Percentiles rank a stretch among this genome's conserved stretches.
These are phyloP conservation scores for Macrobrachium rosenbergii DNA, from an alignment of 1,140 invertebrate species.

Conservation along the genomic window DNA sequence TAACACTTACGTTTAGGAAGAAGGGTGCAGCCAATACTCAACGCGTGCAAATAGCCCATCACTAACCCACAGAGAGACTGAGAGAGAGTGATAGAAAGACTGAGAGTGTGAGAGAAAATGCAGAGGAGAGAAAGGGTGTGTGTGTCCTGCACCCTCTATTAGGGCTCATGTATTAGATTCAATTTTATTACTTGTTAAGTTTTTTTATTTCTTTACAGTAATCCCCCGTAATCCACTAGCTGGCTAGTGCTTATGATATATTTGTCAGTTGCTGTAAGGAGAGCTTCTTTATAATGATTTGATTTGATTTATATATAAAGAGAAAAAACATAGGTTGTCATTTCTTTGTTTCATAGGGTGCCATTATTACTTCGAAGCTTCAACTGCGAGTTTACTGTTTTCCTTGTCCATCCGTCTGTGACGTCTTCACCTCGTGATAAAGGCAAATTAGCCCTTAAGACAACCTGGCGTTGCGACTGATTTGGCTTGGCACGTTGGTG, in stretches of 20 bases:
- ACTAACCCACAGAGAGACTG: constrained; percentile 43
- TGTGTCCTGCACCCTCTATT: constrained; percentile 26
- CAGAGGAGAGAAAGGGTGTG: not conserved
- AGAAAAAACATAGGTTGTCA: constrained; percentile 16
- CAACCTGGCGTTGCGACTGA: constrained; percentile 34
- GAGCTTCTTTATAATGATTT: not conserved
- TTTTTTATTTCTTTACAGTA: constrained; percentile 38
- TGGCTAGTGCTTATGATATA: constrained; percentile 51
- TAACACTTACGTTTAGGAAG: constrained; percentile 54
- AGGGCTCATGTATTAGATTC: constrained; percentile 30
- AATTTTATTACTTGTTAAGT: constrained; percentile 31
- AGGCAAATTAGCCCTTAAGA: constrained; percentile 19
- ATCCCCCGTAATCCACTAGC: constrained; percentile 37
- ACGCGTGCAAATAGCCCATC: constrained; percentile 49
- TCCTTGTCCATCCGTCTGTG: not conserved
- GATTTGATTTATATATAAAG: too few relatives aligned
- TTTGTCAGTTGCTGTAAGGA: not conserved
- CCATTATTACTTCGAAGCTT: constrained; percentile 10
- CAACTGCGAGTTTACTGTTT: not conserved
- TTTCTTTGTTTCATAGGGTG: constrained; percentile 27
- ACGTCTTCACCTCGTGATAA: not conserved
- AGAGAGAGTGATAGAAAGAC: too few relatives aligned
- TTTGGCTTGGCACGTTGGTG: not conserved
- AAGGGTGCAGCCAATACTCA: constrained; percentile 62
- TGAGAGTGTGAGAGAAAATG: too few relatives aligned